Conservation (phyloP, 2,888 invertebrate genomes). For the Lasioglossum villosulum region DNA sequence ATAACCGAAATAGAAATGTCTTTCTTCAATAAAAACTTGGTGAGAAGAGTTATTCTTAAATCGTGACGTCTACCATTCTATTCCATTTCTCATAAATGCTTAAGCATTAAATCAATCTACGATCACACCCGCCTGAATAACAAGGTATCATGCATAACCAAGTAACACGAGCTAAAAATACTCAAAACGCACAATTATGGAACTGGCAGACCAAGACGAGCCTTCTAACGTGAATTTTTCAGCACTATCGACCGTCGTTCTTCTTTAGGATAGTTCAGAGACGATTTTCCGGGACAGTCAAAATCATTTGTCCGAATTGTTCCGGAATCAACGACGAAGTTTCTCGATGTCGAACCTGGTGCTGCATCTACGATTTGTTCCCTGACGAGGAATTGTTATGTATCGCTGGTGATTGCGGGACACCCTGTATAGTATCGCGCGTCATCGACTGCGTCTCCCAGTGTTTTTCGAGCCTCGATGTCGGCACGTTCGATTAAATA, state of each 20-base stretch:
- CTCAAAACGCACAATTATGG: background rate
- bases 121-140: background rate
- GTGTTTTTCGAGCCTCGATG: background rate
- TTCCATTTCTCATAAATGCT: background rate
- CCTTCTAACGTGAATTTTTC: background rate
- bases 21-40: background rate
- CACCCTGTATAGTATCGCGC: background rate
- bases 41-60: background rate
- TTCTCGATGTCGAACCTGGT: background rate
- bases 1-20: background rate
- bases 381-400: background rate
- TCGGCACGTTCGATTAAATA: constrained; percentile 12
- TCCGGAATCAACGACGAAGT: background rate
- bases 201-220: background rate
- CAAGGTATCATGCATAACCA: too few species aligned
- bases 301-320: too few species aligned
- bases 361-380: background rate
- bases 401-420: background rate
- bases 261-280: background rate
- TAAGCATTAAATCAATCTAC: background rate
- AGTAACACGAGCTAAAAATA: background rate
- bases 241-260: background rate
- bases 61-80: background rate
- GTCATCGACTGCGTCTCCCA: background rate
- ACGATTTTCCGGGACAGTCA: background rate